Evolutionary conservation across 1,140 invertebrate species (phyloP).

Genomic region (Drosophila subpulchrella): DNA sequence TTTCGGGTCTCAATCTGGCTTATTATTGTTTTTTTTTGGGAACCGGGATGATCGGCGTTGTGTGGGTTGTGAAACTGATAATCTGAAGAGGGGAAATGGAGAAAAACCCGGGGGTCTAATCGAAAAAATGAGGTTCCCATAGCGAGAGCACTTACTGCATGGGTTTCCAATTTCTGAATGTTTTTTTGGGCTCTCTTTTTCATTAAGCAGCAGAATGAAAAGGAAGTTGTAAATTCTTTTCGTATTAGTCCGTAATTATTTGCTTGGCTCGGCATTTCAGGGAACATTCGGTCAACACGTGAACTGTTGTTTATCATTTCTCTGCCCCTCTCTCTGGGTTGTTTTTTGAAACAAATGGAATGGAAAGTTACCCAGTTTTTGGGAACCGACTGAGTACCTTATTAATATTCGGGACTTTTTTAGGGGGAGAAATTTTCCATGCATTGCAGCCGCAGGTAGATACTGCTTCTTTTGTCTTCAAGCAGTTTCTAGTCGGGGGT

Average conservation of each 20-base stretch:
- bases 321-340: constrained; percentile 2
- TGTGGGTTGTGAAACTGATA: constrained; percentile 35
- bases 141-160: constrained; percentile 32
- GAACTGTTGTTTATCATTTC: constrained; percentile 24
- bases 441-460: constrained; percentile 11
- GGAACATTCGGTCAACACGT: constrained; percentile 35
- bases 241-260: constrained; percentile 49
- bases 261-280: constrained; percentile 39
- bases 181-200: not conserved
- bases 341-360: constrained; percentile 22
- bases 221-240: constrained; percentile 61
- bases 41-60: constrained; percentile 13
- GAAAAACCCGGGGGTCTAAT: not conserved
- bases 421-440: constrained; percentile 29
- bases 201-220: not conserved
- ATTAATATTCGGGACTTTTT: constrained; percentile 16
- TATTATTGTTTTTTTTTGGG: constrained; percentile 22
- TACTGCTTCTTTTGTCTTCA: constrained; percentile 10
- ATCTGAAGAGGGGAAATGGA: constrained; percentile 32
- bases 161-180: constrained; percentile 16
- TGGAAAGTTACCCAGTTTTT: constrained; percentile 45
- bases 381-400: constrained; percentile 16
- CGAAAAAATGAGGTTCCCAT: constrained; percentile 22
- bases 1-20: constrained; percentile 22
- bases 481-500: constrained; percentile 23